These are phyloP conservation scores for Pangasius mekongensis DNA, from an alignment of 2,797 vertebrate species.

Conservation along the genomic window DNA sequence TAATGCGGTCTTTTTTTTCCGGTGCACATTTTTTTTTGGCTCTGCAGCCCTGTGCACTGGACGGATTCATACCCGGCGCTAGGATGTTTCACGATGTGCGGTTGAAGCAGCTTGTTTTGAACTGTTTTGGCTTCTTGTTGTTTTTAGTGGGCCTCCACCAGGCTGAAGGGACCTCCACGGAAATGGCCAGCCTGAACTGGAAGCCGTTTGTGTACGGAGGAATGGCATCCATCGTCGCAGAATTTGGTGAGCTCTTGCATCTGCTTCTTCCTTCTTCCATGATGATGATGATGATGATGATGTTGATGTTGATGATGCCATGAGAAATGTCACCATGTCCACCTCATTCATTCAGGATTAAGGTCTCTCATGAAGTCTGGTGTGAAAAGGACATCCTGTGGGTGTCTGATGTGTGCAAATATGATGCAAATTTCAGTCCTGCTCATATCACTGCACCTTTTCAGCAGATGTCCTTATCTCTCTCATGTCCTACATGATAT, in stretches of 20 bases:
- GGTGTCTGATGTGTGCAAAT: neutral
- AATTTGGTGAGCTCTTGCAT: slow-evolving; percentile 82
- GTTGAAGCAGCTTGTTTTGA: slow-evolving; percentile 71
- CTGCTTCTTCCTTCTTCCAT: neutral
- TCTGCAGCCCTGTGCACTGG: slow-evolving; percentile 71
- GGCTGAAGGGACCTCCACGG: slow-evolving; percentile 77
- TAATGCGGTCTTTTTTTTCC: slow-evolving; percentile 56
- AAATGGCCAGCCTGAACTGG: slow-evolving; percentile 91
- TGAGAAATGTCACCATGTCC: neutral
- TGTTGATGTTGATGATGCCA: neutral
- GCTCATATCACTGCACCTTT: neutral
- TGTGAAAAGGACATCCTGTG: neutral
- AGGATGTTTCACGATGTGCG: slow-evolving; percentile 70
- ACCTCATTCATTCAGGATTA: neutral
- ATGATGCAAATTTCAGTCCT: neutral
- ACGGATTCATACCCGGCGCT: slow-evolving; percentile 56
- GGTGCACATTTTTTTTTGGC: slow-evolving; percentile 67
- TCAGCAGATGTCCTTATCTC: neutral
- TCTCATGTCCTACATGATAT: neutral
- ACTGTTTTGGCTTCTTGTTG: slow-evolving; percentile 70
- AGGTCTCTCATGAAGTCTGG: neutral
- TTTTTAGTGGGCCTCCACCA: slow-evolving; percentile 80
- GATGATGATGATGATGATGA: slow-evolving; percentile 1
- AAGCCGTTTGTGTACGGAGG: slow-evolving; percentile 96
- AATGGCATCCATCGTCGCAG: slow-evolving; percentile 94